Percentiles rank a stretch among this genome's conserved stretches.
These are phyloP conservation scores for Zoroaster sp. DNA, from an alignment of 53 echinoderm and acorn worm genomes.

Conservation along the genomic window DNA sequence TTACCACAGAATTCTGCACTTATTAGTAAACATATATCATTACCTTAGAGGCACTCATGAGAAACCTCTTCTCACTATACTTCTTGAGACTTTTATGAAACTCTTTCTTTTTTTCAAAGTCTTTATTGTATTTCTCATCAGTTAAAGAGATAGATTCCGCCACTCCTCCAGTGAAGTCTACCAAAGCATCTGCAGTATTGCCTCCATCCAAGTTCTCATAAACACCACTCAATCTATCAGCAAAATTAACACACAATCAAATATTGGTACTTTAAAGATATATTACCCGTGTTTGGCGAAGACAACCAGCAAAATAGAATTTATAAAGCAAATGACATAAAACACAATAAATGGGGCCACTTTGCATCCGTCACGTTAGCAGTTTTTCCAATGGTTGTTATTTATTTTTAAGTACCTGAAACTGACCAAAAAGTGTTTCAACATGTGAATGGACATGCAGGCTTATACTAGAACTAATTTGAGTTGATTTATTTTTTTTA, in stretches of 20 bases:
- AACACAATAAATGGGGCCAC: no score
- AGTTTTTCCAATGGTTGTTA: no score
- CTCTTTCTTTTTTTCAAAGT: conserved; percentile 82
- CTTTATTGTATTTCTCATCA: conserved; percentile 53
- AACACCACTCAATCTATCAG: conserved; percentile 76
- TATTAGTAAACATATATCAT: conserved; percentile 86
- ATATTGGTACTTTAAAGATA: no score
- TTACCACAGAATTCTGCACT: conserved; percentile 36
- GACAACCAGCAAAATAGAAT: no score
- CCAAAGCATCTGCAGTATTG: conserved; percentile 97
- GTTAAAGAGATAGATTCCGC: conserved; percentile 77
- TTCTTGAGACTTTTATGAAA: conserved; percentile 83
- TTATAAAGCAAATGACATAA: no score
- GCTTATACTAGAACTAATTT: no score
- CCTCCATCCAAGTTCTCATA: conserved; percentile 99
- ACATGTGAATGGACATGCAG: no score
- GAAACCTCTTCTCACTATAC: conserved; percentile 80
- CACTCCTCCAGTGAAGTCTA: conserved; percentile 97
- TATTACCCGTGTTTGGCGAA: no score
- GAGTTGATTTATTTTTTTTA: conserved; percentile 69
- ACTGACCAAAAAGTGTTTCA: no score
- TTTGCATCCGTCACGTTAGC: no score
- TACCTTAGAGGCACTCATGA: conserved; percentile 98
- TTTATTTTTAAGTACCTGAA: no score
- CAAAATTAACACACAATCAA: conserved; percentile 75